These are phyloP conservation scores for Neelides sp. DNA, from an alignment of 1,140 invertebrate species.

Conservation along the genomic window DNA sequence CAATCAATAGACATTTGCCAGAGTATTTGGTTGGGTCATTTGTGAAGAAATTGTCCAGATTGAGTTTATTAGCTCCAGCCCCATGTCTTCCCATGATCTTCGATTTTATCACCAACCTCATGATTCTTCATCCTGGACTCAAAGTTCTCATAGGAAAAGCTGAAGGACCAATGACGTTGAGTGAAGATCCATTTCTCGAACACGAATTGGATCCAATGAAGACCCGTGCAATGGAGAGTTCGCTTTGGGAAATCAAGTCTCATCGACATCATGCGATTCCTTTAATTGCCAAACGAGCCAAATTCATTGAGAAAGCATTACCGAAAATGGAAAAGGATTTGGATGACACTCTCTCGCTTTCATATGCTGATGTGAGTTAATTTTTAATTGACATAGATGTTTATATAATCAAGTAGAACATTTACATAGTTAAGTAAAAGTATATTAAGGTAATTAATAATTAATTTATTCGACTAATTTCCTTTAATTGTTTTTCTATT, in stretches of 20 bases:
- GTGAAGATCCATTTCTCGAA: constrained; percentile 66
- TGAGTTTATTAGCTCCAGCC: constrained; percentile 66
- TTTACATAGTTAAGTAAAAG: too few species aligned
- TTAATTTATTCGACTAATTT: too few species aligned
- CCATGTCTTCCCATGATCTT: constrained; percentile 66
- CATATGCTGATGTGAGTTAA: constrained; percentile 42
- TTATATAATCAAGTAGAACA: too few species aligned
- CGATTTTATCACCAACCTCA: constrained; percentile 70
- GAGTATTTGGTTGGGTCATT: constrained; percentile 85
- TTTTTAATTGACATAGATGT: constrained; percentile 1
- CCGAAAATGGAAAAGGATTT: constrained; percentile 55
- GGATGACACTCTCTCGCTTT: constrained; percentile 45
- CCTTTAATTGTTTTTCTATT: too few species aligned
- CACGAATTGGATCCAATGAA: constrained; percentile 63
- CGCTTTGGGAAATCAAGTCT: constrained; percentile 76
- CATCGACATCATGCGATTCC: constrained; percentile 64
- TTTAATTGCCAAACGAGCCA: constrained; percentile 50
- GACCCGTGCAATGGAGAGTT: constrained; percentile 68
- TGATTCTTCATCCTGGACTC: constrained; percentile 72
- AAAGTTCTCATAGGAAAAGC: constrained; percentile 54
- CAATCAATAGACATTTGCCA: constrained; percentile 63
- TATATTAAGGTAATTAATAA: too few species aligned
- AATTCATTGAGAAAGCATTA: constrained; percentile 52
- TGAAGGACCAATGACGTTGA: constrained; percentile 32
- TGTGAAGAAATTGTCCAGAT: constrained; percentile 69